Conservation (phyloP, 2,113 vertebrate genomes). For the Ceratotherium simum region DNA sequence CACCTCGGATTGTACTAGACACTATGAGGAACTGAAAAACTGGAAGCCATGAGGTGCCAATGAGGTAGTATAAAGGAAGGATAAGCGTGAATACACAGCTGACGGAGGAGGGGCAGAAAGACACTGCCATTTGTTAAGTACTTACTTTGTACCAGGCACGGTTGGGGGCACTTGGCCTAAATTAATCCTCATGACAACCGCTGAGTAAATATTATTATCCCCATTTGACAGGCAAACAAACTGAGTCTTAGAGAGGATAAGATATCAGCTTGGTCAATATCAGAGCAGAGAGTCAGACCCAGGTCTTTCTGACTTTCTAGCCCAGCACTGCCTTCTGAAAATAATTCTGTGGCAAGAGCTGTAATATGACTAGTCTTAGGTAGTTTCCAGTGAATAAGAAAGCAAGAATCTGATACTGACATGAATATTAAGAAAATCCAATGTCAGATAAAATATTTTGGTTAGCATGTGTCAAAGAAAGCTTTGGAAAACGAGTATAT, state of each 20-base stretch:
- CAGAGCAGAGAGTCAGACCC: slow-evolving; percentile 23
- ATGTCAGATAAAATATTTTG: slow-evolving; percentile 59
- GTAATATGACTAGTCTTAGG: not conserved
- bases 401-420: slow-evolving; percentile 58
- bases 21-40: not conserved
- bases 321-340: not conserved
- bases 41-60: not conserved
- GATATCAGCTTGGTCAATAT: not conserved
- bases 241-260: not conserved
- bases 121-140: not conserved
- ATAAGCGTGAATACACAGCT: not conserved
- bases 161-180: not conserved
- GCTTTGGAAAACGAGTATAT: slow-evolving; percentile 45
- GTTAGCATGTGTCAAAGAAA: slow-evolving; percentile 64
- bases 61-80: not conserved
- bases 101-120: too few species aligned
- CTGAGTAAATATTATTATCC: not conserved
- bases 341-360: slow-evolving; percentile 36
- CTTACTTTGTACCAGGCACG: not conserved
- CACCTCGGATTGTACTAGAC: not conserved
- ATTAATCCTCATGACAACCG: not conserved
- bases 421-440: slow-evolving; percentile 49
- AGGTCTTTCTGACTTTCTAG: slow-evolving; percentile 27
- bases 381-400: slow-evolving; percentile 74
- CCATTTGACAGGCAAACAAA: not conserved